A percentile compares a stretch with the other conserved stretches of the same genome.
Evolutionary conservation across 2,888 invertebrate genomes (phyloP).

Genomic region (Latrodectus elegans): DNA sequence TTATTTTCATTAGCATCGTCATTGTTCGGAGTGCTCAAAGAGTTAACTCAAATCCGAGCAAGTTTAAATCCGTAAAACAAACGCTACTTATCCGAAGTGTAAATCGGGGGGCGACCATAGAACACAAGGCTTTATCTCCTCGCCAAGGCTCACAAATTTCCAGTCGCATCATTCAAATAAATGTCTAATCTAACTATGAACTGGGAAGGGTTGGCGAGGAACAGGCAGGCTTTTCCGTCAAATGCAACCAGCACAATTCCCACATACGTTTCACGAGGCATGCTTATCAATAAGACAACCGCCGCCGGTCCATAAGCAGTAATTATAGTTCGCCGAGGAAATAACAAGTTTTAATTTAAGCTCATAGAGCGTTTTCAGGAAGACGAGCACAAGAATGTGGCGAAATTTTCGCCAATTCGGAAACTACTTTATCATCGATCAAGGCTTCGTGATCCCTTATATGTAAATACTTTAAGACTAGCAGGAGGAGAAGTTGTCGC

Average conservation of each 20-base stretch:
- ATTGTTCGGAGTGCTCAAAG: background rate
- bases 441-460: conserved; percentile 23
- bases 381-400: conserved; percentile 27
- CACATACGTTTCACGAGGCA: conserved; percentile 25
- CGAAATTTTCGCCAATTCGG: conserved; percentile 43
- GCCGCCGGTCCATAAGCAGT: conserved; percentile 49
- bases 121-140: background rate
- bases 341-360: conserved; percentile 63
- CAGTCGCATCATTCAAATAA: conserved; percentile 21
- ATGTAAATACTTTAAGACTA: conserved; percentile 42
- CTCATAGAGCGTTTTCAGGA: conserved; percentile 17
- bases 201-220: background rate
- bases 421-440: conserved; percentile 59
- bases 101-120: background rate
- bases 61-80: conserved; percentile 1
- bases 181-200: conserved; percentile 25
- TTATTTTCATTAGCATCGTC: background rate
- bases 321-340: conserved; percentile 36
- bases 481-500: background rate
- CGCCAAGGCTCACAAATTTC: conserved; percentile 21
- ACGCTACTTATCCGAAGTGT: conserved; percentile 5
- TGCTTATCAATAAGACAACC: conserved; percentile 51
- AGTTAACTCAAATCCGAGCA: background rate
- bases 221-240: conserved; percentile 18
- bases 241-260: conserved; percentile 36